phyloP scores from a whole-genome alignment of 2,113 vertebrate species.

The Brachyhypopomus occidentalis region DNA sequence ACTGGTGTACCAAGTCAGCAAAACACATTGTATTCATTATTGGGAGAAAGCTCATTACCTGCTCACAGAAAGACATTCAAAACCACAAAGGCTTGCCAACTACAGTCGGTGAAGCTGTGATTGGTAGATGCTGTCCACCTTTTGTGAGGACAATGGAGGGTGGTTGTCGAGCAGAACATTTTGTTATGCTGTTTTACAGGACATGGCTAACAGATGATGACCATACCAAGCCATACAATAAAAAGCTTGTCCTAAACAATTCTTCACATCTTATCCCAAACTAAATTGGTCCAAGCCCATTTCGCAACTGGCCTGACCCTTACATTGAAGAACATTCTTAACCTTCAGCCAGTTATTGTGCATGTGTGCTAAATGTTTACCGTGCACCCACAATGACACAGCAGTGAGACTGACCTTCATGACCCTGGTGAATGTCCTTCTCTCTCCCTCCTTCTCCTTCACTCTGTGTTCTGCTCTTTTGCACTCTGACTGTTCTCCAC shows the following conservation, averaged over 20 bases:
- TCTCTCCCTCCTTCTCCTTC: background rate
- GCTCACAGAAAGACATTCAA: background rate
- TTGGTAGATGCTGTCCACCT: background rate
- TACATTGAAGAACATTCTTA: background rate
- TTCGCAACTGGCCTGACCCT: background rate
- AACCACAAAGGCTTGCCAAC: background rate
- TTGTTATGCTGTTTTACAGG: background rate
- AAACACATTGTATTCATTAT: too few relatives aligned
- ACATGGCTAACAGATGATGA: slow-evolving; percentile 29
- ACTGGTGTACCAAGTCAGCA: too few relatives aligned
- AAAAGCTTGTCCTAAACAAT: background rate
- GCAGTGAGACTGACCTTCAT: slow-evolving; percentile 27
- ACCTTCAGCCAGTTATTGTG: background rate
- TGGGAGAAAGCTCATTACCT: background rate
- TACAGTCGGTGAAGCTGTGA: background rate
- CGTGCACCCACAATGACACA: background rate
- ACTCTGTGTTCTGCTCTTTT: background rate
- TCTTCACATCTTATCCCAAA: slow-evolving; percentile 13
- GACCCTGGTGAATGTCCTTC: slow-evolving; percentile 45
- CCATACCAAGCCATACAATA: background rate
- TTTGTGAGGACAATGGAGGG: background rate
- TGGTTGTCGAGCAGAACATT: slow-evolving; percentile 23
- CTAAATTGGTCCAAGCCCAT: background rate
- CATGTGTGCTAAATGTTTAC: slow-evolving; percentile 26
- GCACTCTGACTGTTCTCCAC: background rate